These are phyloP conservation scores for Melinopterus prodromus DNA, from an alignment of 2,888 invertebrate species.

Conservation along the genomic window DNA sequence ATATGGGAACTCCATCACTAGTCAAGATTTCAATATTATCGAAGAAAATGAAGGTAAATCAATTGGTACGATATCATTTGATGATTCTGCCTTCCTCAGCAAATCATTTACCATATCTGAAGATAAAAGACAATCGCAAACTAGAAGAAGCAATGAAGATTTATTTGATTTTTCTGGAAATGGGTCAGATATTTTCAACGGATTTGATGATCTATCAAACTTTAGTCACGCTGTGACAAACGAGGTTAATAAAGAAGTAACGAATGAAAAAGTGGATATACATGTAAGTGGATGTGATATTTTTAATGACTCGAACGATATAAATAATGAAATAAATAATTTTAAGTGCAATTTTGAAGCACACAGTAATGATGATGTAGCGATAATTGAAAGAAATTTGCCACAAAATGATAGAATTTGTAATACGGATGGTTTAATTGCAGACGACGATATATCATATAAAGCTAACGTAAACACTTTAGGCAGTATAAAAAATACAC, in stretches of 20 bases:
- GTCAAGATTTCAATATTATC: conserved; percentile 11
- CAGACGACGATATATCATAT: no score
- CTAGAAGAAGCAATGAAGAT: conserved; percentile 7
- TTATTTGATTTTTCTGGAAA: conserved; percentile 13
- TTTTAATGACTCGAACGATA: conserved; percentile 16
- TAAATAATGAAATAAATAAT: neutral
- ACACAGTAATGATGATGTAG: neutral
- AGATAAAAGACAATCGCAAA: neutral
- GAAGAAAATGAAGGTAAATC: conserved; percentile 20
- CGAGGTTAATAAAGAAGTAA: neutral
- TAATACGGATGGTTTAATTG: no score
- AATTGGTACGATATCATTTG: conserved; percentile 41
- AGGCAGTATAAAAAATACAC: no score
- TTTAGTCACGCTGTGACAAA: conserved; percentile 12
- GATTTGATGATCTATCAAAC: neutral
- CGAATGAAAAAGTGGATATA: neutral
- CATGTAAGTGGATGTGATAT: conserved; percentile 4
- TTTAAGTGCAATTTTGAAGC: neutral
- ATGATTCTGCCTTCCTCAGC: conserved; percentile 44
- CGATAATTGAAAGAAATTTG: neutral
- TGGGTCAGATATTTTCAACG: neutral
- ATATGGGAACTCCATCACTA: neutral
- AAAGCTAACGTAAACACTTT: no score
- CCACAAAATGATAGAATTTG: no score
- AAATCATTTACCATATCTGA: conserved; percentile 31